Evolutionary conservation across 2,797 vertebrate genomes (phyloP), one percentile per base, ranked within the genome.

Genomic region (Coccyzus lansbergi): DNA sequence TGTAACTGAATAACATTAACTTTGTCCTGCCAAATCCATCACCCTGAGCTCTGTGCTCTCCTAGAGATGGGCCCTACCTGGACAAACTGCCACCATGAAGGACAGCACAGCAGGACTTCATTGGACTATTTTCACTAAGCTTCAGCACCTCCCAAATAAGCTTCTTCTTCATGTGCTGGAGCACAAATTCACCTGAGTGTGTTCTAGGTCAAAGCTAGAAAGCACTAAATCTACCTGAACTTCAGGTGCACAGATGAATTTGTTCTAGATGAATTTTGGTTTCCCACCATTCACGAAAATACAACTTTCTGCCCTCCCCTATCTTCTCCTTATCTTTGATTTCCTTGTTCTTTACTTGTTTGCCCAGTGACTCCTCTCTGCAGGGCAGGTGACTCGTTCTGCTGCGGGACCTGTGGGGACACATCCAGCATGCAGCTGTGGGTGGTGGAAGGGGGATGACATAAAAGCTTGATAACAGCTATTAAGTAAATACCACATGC

Each of bases 401-500:
- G 70, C 63, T 33, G 29, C 24, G 88, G 90, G 55, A 42, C 79
- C 1, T 0, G 2, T 68, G 83, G 70, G 85, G 94, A 83, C 78
- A 70, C 75, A 77, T 62, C 33, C 84, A 80, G 82, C 40, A 25
- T 42, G 5, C 74, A 34, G 24, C 84, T 80, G 40, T 21, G 71
- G 78, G 68, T 1, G 44, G 77, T 77, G 79, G 64, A 75, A 77
- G 82, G 75, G 76, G 79, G 24, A 92, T 58, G 92, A 89, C 68
- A 22, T 77, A 85, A 93, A 33, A 83, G 52, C 91, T 36, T 80
- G 93, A 96, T 96, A 94, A 93, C 79, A 72, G 62, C 82, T 89
- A 74, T 92, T 94, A 77, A 78, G 91, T 83, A 95, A 96, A 96
- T 64, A 87, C 49, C 88, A 67, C 70, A 70, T 5, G 48, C 79